Conservation (phyloP, 2,888 invertebrate genomes). For the Orgyia antiqua region DNA sequence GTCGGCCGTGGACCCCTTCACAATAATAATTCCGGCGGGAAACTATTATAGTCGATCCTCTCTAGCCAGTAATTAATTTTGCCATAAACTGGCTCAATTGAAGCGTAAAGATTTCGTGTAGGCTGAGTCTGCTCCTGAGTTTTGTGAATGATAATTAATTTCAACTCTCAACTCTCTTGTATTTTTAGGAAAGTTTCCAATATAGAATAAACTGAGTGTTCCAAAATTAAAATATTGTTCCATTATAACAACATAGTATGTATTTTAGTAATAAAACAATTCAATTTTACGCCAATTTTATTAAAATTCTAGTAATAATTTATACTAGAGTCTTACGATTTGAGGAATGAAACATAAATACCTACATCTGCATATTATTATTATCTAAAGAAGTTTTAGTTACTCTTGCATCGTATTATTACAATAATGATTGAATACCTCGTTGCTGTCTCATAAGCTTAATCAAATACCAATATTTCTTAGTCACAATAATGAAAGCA, state of each 20-base stretch:
- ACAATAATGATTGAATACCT: too few relatives aligned
- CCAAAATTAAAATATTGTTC: conserved; percentile 18
- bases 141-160: conserved; percentile 66
- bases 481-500: too few relatives aligned
- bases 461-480: too few relatives aligned
- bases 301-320: too few relatives aligned
- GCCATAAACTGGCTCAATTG: conserved; percentile 74
- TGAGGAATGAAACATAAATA: too few relatives aligned
- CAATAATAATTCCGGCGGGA: conserved; percentile 73
- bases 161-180: conserved; percentile 46
- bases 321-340: too few relatives aligned
- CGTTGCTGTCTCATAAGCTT: too few relatives aligned
- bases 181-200: conserved; percentile 44
- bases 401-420: too few relatives aligned
- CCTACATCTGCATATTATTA: too few relatives aligned
- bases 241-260: conserved; percentile 9
- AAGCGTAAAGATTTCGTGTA: conserved; percentile 73
- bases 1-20: conserved; percentile 52
- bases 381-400: too few relatives aligned
- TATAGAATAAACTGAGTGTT: conserved; percentile 30
- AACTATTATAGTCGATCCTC: conserved; percentile 76
- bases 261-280: too few relatives aligned
- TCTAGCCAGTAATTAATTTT: conserved; percentile 75
- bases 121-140: conserved; percentile 54
- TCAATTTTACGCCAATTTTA: too few relatives aligned